Percentiles rank a stretch among this genome's conserved stretches.
phyloP scores from a whole-genome alignment of 2,797 vertebrate genomes.

The Gambusia yucatana region DNA sequence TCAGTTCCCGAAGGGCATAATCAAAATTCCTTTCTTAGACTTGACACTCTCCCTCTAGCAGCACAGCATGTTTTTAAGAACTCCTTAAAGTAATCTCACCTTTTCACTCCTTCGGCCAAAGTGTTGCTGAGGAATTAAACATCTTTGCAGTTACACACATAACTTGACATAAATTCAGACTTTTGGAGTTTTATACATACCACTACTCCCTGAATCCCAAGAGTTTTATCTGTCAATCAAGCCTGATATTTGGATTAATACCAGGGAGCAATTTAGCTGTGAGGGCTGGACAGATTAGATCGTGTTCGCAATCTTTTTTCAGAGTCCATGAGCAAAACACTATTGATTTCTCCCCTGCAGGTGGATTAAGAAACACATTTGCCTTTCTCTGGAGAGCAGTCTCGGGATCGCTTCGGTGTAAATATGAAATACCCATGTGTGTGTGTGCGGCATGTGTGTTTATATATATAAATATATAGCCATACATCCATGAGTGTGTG shows the following conservation, averaged over 20 bases:
- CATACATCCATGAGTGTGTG: not conserved
- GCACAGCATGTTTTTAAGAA: not conserved
- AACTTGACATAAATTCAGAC: conserved; percentile 15
- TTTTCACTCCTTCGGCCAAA: not conserved
- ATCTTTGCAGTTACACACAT: not conserved
- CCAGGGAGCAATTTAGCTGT: conserved; percentile 52
- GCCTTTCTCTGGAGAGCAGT: conserved; percentile 47
- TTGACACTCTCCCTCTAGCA: not conserved
- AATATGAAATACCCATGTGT: conserved; percentile 54
- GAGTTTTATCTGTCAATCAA: conserved; percentile 27
- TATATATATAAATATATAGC: not conserved
- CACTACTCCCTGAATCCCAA: conserved; percentile 14
- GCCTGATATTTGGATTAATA: conserved; percentile 66
- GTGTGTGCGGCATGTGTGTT: conserved; percentile 4
- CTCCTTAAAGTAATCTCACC: not conserved
- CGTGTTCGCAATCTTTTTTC: conserved; percentile 56
- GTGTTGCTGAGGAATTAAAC: not conserved
- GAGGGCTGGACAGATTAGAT: conserved; percentile 65
- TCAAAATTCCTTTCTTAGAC: not conserved
- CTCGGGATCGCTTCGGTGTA: conserved; percentile 47
- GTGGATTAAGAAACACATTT: conserved; percentile 70
- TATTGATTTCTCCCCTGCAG: conserved; percentile 74
- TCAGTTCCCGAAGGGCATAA: not conserved
- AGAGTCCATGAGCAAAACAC: conserved; percentile 54
- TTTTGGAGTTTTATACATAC: conserved; percentile 11